Conservation (phyloP, 2,113 vertebrate genomes). For the Mungos mungo region DNA sequence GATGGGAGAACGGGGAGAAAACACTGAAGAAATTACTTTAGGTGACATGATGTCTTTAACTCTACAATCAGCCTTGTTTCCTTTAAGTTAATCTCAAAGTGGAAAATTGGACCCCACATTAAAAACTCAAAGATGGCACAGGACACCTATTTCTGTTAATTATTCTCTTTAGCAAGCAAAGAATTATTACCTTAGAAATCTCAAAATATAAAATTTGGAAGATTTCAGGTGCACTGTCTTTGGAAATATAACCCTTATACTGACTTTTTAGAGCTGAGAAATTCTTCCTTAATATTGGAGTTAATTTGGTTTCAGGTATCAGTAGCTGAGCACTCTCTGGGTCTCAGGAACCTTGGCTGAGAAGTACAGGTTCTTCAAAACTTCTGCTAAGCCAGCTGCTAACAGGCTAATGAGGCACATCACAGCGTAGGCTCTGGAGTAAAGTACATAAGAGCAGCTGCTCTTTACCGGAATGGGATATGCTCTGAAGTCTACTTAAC, state of each 20-base stretch:
- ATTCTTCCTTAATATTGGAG: not conserved
- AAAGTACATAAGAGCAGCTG: not conserved
- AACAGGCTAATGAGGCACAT: not conserved
- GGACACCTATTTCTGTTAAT: not conserved
- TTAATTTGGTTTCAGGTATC: not conserved
- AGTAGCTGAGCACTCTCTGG: not conserved
- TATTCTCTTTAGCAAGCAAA: not conserved
- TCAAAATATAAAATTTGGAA: not conserved
- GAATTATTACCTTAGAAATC: not conserved
- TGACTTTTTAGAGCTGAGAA: not conserved
- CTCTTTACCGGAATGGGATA: not conserved
- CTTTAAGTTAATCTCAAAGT: not conserved
- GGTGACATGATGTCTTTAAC: not conserved
- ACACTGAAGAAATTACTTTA: not conserved
- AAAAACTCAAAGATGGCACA: not conserved
- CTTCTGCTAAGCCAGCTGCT: constrained; percentile 8
- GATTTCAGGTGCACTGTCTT: not conserved
- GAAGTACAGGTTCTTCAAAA: not conserved
- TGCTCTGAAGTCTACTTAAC: not conserved
- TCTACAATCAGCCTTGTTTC: not conserved
- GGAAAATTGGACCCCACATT: not conserved
- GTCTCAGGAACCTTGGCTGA: not conserved
- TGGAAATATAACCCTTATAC: not conserved
- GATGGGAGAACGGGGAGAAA: no score
- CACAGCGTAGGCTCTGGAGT: not conserved